Evolutionary conservation across 2,797 vertebrate species (phyloP).

Genomic region (Gallinago nigripennis): DNA sequence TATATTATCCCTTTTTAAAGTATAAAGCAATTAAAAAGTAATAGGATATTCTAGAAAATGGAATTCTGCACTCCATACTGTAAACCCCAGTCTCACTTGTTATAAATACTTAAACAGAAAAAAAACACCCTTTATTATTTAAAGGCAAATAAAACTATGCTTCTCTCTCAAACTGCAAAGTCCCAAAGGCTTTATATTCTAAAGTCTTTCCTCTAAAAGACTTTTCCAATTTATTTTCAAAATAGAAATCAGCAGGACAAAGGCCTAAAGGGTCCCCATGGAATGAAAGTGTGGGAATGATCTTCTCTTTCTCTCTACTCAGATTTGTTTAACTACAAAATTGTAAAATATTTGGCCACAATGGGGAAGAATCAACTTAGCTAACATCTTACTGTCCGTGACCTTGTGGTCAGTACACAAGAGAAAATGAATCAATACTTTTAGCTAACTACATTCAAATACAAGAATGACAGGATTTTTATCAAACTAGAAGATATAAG

Average conservation of each 20-base stretch:
- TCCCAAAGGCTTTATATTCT: constrained; percentile 39
- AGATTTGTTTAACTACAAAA: constrained; percentile 14
- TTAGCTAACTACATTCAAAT: not conserved
- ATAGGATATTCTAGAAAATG: not conserved
- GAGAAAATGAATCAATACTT: not conserved
- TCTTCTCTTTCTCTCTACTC: not conserved
- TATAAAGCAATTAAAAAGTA: constrained; percentile 54
- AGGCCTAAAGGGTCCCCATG: constrained; percentile 5
- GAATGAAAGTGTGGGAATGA: not conserved
- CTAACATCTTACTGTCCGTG: not conserved
- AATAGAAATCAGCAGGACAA: constrained; percentile 50
- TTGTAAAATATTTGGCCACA: not conserved
- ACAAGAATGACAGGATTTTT: not conserved
- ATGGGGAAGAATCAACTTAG: not conserved
- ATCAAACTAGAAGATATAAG: not conserved
- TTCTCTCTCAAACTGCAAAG: constrained; percentile 24
- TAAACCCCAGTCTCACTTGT: constrained; percentile 46
- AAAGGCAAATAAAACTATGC: constrained; percentile 52
- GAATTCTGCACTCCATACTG: constrained; percentile 16
- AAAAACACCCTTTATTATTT: constrained; percentile 57
- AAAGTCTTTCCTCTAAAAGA: constrained; percentile 29
- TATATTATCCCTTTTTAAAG: not conserved
- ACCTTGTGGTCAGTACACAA: not conserved
- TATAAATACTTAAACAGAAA: constrained; percentile 67
- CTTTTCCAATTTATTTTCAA: constrained; percentile 63